Evolutionary conservation across 1,140 invertebrate genomes (phyloP).

Genomic region (Venustaconcha ellipsiformis): DNA sequence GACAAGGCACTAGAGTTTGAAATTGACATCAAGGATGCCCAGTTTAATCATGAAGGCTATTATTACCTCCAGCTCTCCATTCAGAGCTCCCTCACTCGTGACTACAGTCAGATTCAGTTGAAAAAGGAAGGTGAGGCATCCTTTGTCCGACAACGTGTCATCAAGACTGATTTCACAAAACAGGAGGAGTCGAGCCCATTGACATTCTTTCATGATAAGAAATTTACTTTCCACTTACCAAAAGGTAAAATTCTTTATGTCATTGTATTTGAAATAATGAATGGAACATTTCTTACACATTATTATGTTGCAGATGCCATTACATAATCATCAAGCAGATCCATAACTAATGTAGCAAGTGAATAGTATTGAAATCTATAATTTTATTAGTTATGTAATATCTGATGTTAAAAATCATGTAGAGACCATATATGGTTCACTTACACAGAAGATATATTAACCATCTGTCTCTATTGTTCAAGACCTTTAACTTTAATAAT

Average conservation of each 20-base stretch:
- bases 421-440: too few species aligned
- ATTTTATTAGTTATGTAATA: too few species aligned
- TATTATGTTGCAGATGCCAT: too few species aligned
- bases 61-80: conserved; percentile 24
- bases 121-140: conserved; percentile 1
- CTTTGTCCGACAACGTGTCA: conserved; percentile 16
- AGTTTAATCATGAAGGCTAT: conserved; percentile 31
- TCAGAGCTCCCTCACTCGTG: conserved; percentile 18
- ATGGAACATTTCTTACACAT: too few species aligned
- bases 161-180: conserved; percentile 18
- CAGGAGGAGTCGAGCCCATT: conserved; percentile 20
- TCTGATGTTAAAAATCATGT: too few species aligned
- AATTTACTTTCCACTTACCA: conserved; percentile 25
- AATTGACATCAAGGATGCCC: conserved; percentile 22
- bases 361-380: too few species aligned
- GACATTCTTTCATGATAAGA: conserved; percentile 18
- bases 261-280: too few species aligned
- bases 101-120: conserved; percentile 25
- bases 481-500: too few species aligned
- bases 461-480: too few species aligned
- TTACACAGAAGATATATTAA: too few species aligned
- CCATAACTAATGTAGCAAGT: too few species aligned
- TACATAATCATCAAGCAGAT: too few species aligned
- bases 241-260: conserved; percentile 15
- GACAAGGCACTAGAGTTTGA: conserved; percentile 21